phyloP scores from a whole-genome alignment of 30 jellyfish, hydroid and myxozoan species.

The Turritopsis dohrnii region DNA sequence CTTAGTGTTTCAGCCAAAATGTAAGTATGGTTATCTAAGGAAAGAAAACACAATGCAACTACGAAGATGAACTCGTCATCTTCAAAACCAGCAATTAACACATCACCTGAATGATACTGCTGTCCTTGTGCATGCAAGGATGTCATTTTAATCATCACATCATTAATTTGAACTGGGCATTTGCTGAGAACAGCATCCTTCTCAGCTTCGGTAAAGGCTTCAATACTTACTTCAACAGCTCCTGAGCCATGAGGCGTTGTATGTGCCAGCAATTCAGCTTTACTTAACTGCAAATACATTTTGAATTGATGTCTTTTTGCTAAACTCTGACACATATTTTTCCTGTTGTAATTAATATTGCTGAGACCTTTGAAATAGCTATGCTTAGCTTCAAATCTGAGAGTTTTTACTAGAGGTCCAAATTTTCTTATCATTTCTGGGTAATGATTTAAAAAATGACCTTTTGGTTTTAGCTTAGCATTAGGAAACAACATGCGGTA shows the following conservation, averaged over 20 bases:
- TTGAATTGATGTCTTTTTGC: not conserved
- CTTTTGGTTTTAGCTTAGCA: not conserved
- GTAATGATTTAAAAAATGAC: not conserved
- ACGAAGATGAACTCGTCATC: not conserved
- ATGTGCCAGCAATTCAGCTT: not conserved
- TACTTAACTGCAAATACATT: not conserved
- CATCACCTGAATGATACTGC: not conserved
- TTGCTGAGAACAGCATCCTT: no score
- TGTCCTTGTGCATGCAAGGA: not conserved
- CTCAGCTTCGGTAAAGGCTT: no score
- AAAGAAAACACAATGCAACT: not conserved
- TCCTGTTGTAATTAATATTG: not conserved
- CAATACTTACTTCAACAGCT: no score
- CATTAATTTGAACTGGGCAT: no score
- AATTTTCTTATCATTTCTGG: no score
- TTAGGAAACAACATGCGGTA: not conserved
- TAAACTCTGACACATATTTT: not conserved
- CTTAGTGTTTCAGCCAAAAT: not conserved
- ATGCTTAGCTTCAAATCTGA: not conserved
- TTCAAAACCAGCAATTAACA: not conserved
- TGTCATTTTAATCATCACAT: no score
- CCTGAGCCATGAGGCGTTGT: no score
- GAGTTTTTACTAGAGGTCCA: no score
- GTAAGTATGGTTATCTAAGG: not conserved
- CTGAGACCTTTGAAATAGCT: not conserved